Percentiles rank a stretch among this genome's conserved stretches.
Conservation (phyloP, 2,888 invertebrate genomes). For the Gnatocerus cornutus region DNA sequence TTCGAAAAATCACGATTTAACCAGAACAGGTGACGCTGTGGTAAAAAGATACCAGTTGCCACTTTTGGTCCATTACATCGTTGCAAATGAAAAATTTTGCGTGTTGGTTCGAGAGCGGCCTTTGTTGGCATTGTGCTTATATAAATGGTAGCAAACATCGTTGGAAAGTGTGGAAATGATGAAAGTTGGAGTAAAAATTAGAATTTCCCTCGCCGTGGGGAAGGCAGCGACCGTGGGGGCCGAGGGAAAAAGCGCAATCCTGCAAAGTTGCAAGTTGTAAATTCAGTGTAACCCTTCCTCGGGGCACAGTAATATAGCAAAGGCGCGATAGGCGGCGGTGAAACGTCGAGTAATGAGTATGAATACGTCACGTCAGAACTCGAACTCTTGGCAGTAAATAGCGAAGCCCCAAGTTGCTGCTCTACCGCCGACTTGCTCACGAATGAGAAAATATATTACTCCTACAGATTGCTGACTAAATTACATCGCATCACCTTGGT, state of each 20-base stretch:
- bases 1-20: slow-evolving; percentile 20
- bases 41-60: too few relatives aligned
- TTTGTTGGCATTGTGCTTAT: too few relatives aligned
- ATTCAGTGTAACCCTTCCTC: slow-evolving; percentile 65
- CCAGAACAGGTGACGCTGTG: too few relatives aligned
- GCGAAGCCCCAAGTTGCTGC: slow-evolving; percentile 57
- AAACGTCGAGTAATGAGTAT: slow-evolving; percentile 69
- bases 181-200: slow-evolving; percentile 62
- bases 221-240: slow-evolving; percentile 56
- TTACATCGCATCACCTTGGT: slow-evolving; percentile 64
- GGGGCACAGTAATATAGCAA: slow-evolving; percentile 62
- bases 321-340: slow-evolving; percentile 64
- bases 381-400: slow-evolving; percentile 68
- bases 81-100: neutral
- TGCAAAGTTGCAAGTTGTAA: slow-evolving; percentile 67
- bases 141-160: slow-evolving; percentile 30
- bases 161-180: slow-evolving; percentile 52
- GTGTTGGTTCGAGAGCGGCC: too few relatives aligned
- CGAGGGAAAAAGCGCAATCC: slow-evolving; percentile 64
- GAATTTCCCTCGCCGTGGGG: slow-evolving; percentile 59
- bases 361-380: slow-evolving; percentile 69
- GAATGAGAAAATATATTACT: slow-evolving; percentile 63
- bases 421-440: slow-evolving; percentile 55
- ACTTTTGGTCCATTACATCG: neutral
- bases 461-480: slow-evolving; percentile 66